Conservation (phyloP, 1,140 invertebrate species). For the roundworm (Caenorhabditis elegans) region WBcel235 BX284602.5:8565001-8565500, state of each 20-base stretch:
- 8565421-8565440: constrained; percentile 60
- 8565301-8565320: constrained; percentile 56
- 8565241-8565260: constrained; percentile 67
- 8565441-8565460: constrained; percentile 52
- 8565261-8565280: constrained; percentile 71
- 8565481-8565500: constrained; percentile 59
- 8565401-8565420: constrained; percentile 57
- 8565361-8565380: constrained; percentile 49
- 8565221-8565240: constrained; percentile 66
- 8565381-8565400: constrained; percentile 47
- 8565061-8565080: constrained; percentile 70
- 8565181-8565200: constrained; percentile 66
- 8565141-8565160: constrained; percentile 65
- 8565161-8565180: neutral
- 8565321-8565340: constrained; percentile 58
- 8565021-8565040: constrained; percentile 64
- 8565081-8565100: constrained; percentile 70
- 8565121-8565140: constrained; percentile 70
- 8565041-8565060: constrained; percentile 70
- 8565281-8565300: constrained; percentile 77
- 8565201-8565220: constrained; percentile 69
- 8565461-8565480: constrained; percentile 50
- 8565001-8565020: constrained; percentile 59
- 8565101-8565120: constrained; percentile 69
- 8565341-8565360: constrained; percentile 66